phyloP scores from a whole-genome alignment of 2,113 vertebrate species.

The Vulpes ferrilata region DNA sequence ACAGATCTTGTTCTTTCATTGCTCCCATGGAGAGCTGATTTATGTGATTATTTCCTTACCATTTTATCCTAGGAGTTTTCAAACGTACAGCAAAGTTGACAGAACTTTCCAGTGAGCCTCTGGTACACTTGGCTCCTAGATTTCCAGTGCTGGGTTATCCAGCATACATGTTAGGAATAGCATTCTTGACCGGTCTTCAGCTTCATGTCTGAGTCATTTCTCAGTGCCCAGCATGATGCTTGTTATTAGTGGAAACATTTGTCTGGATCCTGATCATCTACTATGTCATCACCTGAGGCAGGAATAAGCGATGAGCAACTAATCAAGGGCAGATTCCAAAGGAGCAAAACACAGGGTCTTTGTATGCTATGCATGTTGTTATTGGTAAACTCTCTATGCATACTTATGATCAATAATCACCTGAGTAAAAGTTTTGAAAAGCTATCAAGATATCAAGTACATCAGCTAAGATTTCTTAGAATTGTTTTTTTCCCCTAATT shows the following conservation, averaged over 20 bases:
- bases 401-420: neutral
- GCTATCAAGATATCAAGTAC: neutral
- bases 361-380: neutral
- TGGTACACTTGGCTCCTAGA: neutral
- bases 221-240: fast-evolving
- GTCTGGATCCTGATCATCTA: slow-evolving; percentile 55
- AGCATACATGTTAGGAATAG: too few relatives aligned
- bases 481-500: neutral
- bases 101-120: neutral
- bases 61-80: slow-evolving; percentile 13
- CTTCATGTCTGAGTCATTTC: neutral
- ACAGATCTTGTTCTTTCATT: neutral
- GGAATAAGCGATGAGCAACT: neutral
- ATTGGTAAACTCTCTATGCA: neutral
- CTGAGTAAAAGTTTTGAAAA: slow-evolving; percentile 14
- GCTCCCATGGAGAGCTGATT: neutral
- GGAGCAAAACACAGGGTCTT: slow-evolving; percentile 69
- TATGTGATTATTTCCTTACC: neutral
- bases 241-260: neutral
- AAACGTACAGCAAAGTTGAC: neutral
- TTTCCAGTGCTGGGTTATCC: fast-evolving
- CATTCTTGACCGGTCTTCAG: neutral
- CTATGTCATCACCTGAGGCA: neutral
- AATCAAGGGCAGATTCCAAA: slow-evolving; percentile 36
- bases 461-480: neutral